Base-by-base conservation (phyloP, 2,113 vertebrate genomes). In the Epinephelus lanceolatus region DNA sequence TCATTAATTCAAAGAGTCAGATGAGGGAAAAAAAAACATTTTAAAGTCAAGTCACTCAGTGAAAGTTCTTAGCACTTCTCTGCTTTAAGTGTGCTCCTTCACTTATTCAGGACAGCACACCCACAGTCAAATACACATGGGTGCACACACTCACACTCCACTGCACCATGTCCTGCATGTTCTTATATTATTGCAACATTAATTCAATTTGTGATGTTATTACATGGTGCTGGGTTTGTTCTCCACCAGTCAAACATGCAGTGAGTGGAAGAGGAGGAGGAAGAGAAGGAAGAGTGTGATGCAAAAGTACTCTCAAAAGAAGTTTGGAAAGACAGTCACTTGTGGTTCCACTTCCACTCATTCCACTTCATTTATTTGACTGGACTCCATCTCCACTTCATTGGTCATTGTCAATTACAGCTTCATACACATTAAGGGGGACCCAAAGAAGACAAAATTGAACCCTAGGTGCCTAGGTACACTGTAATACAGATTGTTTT, bases 1-100 rank as follows among this genome's bases (percentile, higher is more conserved):
- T 82, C 52, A 82, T 76, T 79, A 82, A 87, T 73, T 87, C 68
- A 87, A 63, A 40, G 78, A 71, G 66, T 80, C 76, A 25, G 8
- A 57, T 30, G 55, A 45, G 53, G 25, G 27, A 3, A 27, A 33
- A 15, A 57, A 74, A 30, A 18, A 37, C 33, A 7, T 37, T 60
- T 88, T 40, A 37, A 17, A 18, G 14, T 7, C 33, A 37, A 57
- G 42, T 75, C 17, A 21, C 11, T 40, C 1, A 1, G 60, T 49
- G 69, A 49, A 72, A 71, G 30, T 55, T 66, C 27, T 37, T 3
- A 11, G 33, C 18, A 52, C 23, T 33, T 17, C 7, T 62, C 40
- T 25, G 74, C 63, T 65, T 10, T 21, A 21, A 52, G 13, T 33
- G 56, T 56, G 42, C 40, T n/a, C 61, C 1, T 45, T 74, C 33